Evolutionary conservation across 2,888 invertebrate species (phyloP), one percentile per base, ranked within the genome.

Genomic region (Pterostichus madidus): DNA sequence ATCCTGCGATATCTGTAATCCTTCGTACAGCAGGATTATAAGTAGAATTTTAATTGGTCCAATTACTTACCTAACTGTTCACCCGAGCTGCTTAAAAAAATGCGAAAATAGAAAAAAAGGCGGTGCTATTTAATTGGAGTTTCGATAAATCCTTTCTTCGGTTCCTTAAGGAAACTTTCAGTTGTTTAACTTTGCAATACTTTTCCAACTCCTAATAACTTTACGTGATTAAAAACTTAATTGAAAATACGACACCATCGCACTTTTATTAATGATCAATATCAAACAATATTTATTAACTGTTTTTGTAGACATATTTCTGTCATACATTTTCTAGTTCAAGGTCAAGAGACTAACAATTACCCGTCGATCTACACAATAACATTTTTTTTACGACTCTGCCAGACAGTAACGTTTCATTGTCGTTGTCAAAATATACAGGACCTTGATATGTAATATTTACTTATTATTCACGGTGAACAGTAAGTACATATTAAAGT

Each of bases 11-110:
- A 59, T 24, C 24, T 31, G 39, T 64, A 64, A 64, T 64, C 64
- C 64, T 11, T 64, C 35, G 64, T 39, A 64, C 49, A 32, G 35
- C 11, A 64, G 64, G 64, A 64, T 35, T 64, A 64, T 64, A 64
- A 64, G 64, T 35, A 64, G 64, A 64, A 64, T 64, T 64, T 64
- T 64, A 64, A 64, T 64, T 64, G 64, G 32, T 64, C 64, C 64
- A 64, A 64, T 64, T 64, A 64, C 64, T 64, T 64, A 35, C 35
- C 13, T 64, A 64, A 64, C 31, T n/a, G 35, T 31, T 64, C 64
- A 64, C 64, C 32, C 35, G n/a, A 13, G 31, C 64, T 13, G 32
- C 5, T 32, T 32, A 64, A 64, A 64, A 64, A 31, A 64, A 32
- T n/a, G 5, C 35, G 31, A 64, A 64, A 64, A 5, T 1, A 13